A percentile compares a stretch with the other conserved stretches of the same genome.
Evolutionary conservation across 2,113 vertebrate species (phyloP).

Genomic region (Nycticebus coucang): DNA sequence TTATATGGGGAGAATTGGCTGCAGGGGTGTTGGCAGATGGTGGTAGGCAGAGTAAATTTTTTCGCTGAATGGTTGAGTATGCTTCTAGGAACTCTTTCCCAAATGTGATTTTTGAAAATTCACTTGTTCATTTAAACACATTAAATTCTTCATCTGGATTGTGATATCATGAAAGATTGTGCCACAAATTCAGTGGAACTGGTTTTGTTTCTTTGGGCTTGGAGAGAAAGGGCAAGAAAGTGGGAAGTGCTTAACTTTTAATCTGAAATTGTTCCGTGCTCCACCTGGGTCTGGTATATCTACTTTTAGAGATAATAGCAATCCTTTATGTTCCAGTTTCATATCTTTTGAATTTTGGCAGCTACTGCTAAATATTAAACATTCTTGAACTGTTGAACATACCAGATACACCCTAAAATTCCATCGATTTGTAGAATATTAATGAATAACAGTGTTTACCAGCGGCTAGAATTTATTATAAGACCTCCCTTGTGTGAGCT

Average conservation of each 20-base stretch:
- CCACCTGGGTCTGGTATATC: background rate
- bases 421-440: constrained; percentile 10
- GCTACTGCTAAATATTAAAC: background rate
- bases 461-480: background rate
- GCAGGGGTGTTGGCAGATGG: constrained; percentile 58
- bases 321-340: constrained; percentile 37
- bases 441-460: constrained; percentile 30
- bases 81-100: constrained; percentile 68
- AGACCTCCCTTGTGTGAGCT: background rate
- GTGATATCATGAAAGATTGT: constrained; percentile 6
- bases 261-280: background rate
- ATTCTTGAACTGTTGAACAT: constrained; percentile 13
- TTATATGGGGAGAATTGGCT: constrained; percentile 49
- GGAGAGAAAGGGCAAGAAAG: background rate
- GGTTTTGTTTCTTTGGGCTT: background rate
- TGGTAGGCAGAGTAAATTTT: constrained; percentile 56
- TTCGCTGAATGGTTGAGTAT: constrained; percentile 5
- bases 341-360: constrained; percentile 38
- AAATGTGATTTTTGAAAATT: constrained; percentile 66
- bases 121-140: constrained; percentile 60
- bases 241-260: background rate
- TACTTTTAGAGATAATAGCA: constrained; percentile 25
- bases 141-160: constrained; percentile 32
- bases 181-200: background rate
- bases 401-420: constrained; percentile 33